These are phyloP conservation scores for Lagria hirta DNA, from an alignment of 2,888 invertebrate genomes.

Conservation along the genomic window DNA sequence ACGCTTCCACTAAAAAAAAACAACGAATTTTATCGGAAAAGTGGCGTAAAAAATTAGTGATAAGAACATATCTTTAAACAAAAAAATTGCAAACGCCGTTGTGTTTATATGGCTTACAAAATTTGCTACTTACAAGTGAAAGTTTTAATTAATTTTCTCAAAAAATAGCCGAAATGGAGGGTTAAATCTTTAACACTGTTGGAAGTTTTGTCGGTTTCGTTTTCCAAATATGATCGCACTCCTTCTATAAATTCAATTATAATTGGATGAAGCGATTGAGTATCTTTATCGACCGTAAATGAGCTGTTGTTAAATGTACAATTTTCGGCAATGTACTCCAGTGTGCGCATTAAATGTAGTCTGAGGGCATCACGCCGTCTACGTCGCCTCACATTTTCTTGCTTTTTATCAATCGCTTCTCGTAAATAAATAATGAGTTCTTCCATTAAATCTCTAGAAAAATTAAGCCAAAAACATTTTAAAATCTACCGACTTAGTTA, in stretches of 20 bases:
- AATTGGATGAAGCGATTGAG: constrained; percentile 80
- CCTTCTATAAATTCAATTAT: constrained; percentile 96
- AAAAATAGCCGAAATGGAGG: constrained; percentile 91
- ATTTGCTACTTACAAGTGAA: constrained; percentile 73
- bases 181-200: constrained; percentile 86
- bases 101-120: background rate
- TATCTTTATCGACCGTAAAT: constrained; percentile 79
- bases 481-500: too few relatives aligned
- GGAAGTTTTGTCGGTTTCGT: constrained; percentile 91
- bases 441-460: constrained; percentile 88
- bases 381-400: constrained; percentile 92
- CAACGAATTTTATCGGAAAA: too few relatives aligned
- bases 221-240: constrained; percentile 85
- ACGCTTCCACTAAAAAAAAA: constrained; percentile 75
- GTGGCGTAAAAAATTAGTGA: too few relatives aligned
- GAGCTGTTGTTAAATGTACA: constrained; percentile 85
- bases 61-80: constrained; percentile 1
- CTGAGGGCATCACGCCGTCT: constrained; percentile 89
- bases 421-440: constrained; percentile 88
- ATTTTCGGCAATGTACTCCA: constrained; percentile 90
- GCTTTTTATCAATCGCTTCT: constrained; percentile 95
- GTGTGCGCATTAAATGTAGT: constrained; percentile 85
- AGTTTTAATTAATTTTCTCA: constrained; percentile 90
- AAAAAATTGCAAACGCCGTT: background rate
- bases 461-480: too few relatives aligned